These are phyloP conservation scores for Eurosta solidaginis DNA, from an alignment of 1,140 invertebrate genomes.

Conservation along the genomic window DNA sequence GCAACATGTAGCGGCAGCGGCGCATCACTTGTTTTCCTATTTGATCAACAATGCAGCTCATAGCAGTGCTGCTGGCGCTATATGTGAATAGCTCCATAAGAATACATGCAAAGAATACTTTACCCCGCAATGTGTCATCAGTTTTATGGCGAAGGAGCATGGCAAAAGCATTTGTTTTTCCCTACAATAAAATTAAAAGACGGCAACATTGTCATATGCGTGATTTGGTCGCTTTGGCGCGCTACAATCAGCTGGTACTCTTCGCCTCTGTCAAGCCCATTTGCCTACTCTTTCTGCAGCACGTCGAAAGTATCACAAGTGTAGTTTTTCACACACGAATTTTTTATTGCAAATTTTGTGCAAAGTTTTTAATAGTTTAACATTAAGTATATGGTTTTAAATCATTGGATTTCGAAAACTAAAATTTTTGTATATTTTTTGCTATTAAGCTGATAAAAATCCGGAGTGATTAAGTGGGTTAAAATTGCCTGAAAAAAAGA, in stretches of 20 bases:
- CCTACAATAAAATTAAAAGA: not conserved
- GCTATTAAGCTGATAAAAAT: slow-evolving; percentile 44
- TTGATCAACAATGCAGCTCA: too few relatives aligned
- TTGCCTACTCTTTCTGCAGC: slow-evolving; percentile 17
- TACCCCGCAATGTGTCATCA: too few relatives aligned
- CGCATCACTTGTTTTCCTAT: too few relatives aligned
- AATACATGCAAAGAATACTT: too few relatives aligned
- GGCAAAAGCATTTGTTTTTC: not conserved
- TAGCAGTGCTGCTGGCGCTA: too few relatives aligned
- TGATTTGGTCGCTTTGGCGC: slow-evolving; percentile 28
- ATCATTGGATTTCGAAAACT: slow-evolving; percentile 36
- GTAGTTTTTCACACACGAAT: slow-evolving; percentile 17
- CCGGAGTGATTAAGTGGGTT: slow-evolving; percentile 37
- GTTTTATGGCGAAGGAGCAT: too few relatives aligned
- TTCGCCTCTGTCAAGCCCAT: not conserved
- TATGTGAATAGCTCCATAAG: too few relatives aligned
- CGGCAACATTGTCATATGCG: slow-evolving; percentile 1
- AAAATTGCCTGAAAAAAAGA: slow-evolving; percentile 38
- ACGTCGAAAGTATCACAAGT: slow-evolving; percentile 22
- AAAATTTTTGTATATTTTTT: slow-evolving; percentile 49
- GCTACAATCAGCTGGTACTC: slow-evolving; percentile 21
- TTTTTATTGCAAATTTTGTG: slow-evolving; percentile 33
- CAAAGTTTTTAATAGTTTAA: slow-evolving; percentile 29
- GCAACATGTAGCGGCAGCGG: too few relatives aligned
- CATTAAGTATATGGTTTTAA: slow-evolving; percentile 10